phyloP scores from a whole-genome alignment of 1,140 invertebrate genomes.

The Diorhabda sublineata region DNA sequence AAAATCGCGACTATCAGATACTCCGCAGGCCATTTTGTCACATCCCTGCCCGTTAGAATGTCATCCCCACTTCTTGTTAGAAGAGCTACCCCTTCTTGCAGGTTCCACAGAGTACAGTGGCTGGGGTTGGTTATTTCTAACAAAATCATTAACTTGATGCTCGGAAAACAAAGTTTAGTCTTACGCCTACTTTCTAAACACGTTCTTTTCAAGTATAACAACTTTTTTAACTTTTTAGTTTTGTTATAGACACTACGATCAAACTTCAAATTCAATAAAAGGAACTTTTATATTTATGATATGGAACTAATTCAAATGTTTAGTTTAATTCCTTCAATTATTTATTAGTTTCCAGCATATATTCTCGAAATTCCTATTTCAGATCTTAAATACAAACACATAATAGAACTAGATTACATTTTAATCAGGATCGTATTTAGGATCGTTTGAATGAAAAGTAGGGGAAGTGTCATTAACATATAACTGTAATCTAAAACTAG shows the following conservation, averaged over 20 bases:
- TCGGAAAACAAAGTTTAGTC: neutral
- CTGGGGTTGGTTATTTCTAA: slow-evolving; percentile 12
- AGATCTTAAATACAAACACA: too few relatives aligned
- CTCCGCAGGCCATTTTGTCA: slow-evolving; percentile 48
- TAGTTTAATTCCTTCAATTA: too few relatives aligned
- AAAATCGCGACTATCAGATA: slow-evolving; percentile 43
- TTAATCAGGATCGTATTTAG: too few relatives aligned
- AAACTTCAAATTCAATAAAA: too few relatives aligned
- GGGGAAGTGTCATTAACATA: too few relatives aligned
- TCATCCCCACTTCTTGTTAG: slow-evolving; percentile 36
- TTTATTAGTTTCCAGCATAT: too few relatives aligned
- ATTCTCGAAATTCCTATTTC: too few relatives aligned
- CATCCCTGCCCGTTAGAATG: slow-evolving; percentile 42
- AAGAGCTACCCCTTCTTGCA: slow-evolving; percentile 5
- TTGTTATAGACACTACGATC: neutral
- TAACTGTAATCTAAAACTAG: too few relatives aligned
- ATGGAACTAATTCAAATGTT: too few relatives aligned
- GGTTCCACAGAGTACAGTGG: slow-evolving; percentile 8
- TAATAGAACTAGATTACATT: too few relatives aligned
- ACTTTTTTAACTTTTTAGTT: neutral
- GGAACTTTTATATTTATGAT: too few relatives aligned
- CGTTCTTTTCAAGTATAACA: neutral
- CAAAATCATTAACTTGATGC: slow-evolving; percentile 16
- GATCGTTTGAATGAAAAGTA: too few relatives aligned
- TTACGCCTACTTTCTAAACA: neutral